Evolutionary conservation across 2,113 vertebrate species (phyloP), one percentile per base, ranked within the genome.

Genomic region (Mellivora capensis): DNA sequence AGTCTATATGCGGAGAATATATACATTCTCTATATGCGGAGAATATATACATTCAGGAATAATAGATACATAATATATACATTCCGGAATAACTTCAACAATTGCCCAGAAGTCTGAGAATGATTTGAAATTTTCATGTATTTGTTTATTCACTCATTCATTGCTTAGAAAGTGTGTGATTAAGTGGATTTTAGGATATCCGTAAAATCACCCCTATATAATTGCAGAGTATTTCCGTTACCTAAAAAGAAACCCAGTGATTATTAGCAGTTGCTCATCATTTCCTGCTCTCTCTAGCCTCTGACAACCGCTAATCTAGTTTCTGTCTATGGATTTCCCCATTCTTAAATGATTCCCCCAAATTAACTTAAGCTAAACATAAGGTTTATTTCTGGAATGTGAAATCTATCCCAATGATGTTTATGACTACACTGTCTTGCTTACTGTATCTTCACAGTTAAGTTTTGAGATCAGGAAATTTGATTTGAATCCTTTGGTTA

Each of bases 381-480:
- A 72, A 42, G 39, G 20, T 72, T 93, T 93, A 94, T 85, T 97
- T 96, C 82, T 85, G 44, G 61, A 44, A 44, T 81, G 44, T 87
- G 3, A 87, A 72, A 72, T 81, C 37, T 89, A 42, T 44, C 94
- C 57, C 54, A 90, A 7, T 81, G 31, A 59, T 90, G 10, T 76
- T 97, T 97, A 74, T 77, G 42, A 42, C 34, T 64, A 54, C 18
- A 49, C 11, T 31, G 72, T 85, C 54, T 83, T 90, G 18, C 92
- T 90, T 77, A 87, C n/a, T 83, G 11, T n/a, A 83, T 42, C 20
- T 82, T 97, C 80, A 47, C 49, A 84, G 34, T 42, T 49, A 74
- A 62, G 9, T 84, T 90, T 93, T 92, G 88, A 97, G 95, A 91
- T 92, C 49, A 83, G 47, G 18, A 69, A 96, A 92, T 86, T 74